Percentiles rank a stretch among this genome's conserved stretches.
Evolutionary conservation across 2,888 invertebrate genomes (phyloP).

Genomic region (Ischnura elegans): DNA sequence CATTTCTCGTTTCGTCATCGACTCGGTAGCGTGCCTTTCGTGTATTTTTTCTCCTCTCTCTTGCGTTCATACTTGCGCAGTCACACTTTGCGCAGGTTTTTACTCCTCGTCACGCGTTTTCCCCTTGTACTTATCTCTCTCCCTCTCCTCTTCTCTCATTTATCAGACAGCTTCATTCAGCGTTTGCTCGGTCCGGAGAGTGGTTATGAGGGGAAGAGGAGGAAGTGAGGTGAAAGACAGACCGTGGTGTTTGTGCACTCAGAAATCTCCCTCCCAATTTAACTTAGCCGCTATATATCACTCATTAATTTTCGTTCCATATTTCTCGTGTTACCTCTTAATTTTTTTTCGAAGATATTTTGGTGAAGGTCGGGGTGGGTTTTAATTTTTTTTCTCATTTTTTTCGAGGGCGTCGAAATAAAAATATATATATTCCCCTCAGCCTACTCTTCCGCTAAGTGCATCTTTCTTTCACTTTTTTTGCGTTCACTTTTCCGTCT

Average conservation of each 20-base stretch:
- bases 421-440: background rate
- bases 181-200: background rate
- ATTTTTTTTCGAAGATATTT: background rate
- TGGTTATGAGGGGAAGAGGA: background rate
- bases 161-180: slow-evolving; percentile 23
- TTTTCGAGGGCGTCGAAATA: background rate
- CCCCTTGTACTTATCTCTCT: background rate
- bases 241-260: too few relatives aligned
- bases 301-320: background rate
- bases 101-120: background rate
- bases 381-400: too few relatives aligned
- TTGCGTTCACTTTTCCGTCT: background rate
- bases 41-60: too few relatives aligned
- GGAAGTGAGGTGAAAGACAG: background rate
- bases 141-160: background rate
- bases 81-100: background rate
- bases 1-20: background rate
- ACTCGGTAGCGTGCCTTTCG: background rate
- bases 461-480: background rate
- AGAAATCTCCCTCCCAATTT: background rate
- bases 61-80: background rate
- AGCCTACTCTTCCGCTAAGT: background rate
- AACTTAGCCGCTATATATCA: background rate
- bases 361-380: background rate
- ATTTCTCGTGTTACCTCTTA: too few relatives aligned